Base-by-base conservation (phyloP, 2,797 vertebrate species). In the Molothrus ater region DNA sequence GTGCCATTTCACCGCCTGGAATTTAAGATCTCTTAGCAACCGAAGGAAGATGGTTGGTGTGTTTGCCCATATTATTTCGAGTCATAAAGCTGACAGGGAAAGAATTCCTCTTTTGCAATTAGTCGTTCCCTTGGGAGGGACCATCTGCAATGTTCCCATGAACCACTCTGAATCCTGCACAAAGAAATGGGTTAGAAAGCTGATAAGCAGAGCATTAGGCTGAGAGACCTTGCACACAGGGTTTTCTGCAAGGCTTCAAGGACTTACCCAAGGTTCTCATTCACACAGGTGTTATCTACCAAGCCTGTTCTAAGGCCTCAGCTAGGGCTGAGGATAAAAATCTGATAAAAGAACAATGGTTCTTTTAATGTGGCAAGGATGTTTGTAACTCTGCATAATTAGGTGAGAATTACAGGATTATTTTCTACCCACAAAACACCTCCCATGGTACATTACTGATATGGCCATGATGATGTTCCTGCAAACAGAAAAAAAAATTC, bases 81-180 rank as follows among this genome's bases (percentile, higher is more conserved):
- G 72, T 57, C 72, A 90, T 78, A 92, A 96, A 91, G 24, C 57
- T 91, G 91, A 88, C 53, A 92, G 72, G 42, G 68, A 71, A 86
- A 91, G 7, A 90, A 89, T 80, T 87, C 61, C 75, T 74, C 26
- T 71, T 89, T 78, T 83, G 59, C 71, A 87, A 82, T 85, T 70
- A 92, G 51, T 80, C 75, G 19, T 86, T 88, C 83, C 42, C 64
- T 75, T 57, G 71, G 78, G 78, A 90, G n/a, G 59, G 9, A 81
- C 83, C 80, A 87, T 94, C 74, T 89, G 80, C 92, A 88, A 24
- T 5, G 26, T 72, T 95, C 50, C 48, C 59, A 26, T 69, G 80
- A 88, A 74, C 73, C 0, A 7, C 34, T 84, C 90, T 73, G 76
- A 66, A 81, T 86, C 29, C 22, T 81, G 29, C 43, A 59, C 24